Percentiles rank a stretch among this genome's conserved stretches.
Conservation (phyloP, 2,888 invertebrate species). For the Apamea anceps region DNA sequence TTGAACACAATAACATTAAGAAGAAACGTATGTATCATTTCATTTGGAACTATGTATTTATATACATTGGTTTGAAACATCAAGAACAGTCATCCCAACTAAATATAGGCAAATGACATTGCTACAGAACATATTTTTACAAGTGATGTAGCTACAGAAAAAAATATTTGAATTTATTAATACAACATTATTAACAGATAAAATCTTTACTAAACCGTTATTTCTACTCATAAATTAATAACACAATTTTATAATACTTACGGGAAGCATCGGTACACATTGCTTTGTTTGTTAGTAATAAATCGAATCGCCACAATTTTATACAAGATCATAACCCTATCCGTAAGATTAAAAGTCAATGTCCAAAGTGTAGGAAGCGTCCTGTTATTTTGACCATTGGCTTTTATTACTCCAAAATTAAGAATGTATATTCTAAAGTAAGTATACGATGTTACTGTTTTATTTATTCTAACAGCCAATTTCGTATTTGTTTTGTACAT, state of each 20-base stretch:
- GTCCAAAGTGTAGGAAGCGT: background rate
- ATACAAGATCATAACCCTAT: slow-evolving; percentile 19
- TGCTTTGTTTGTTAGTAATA: slow-evolving; percentile 61
- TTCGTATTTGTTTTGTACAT: slow-evolving; percentile 6
- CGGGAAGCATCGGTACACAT: slow-evolving; percentile 73
- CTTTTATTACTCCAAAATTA: slow-evolving; percentile 19
- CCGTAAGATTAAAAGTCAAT: slow-evolving; percentile 12
- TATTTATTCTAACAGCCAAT: slow-evolving; percentile 2
- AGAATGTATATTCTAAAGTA: background rate
- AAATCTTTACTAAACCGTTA: slow-evolving; percentile 76
- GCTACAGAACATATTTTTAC: background rate
- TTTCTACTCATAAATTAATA: slow-evolving; percentile 86
- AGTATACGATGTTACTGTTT: slow-evolving; percentile 1
- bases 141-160: slow-evolving; percentile 22
- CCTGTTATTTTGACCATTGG: background rate
- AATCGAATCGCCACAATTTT: slow-evolving; percentile 32
- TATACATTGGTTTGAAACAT: slow-evolving; percentile 47
- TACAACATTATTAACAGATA: slow-evolving; percentile 75
- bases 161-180: slow-evolving; percentile 65
- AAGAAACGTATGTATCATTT: slow-evolving; percentile 55
- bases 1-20: slow-evolving; percentile 66
- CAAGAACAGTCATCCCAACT: slow-evolving; percentile 38
- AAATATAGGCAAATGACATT: slow-evolving; percentile 33
- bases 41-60: slow-evolving; percentile 55
- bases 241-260: slow-evolving; percentile 86